These are phyloP conservation scores for Neria commutata DNA, from an alignment of 2,888 invertebrate species.

Conservation along the genomic window DNA sequence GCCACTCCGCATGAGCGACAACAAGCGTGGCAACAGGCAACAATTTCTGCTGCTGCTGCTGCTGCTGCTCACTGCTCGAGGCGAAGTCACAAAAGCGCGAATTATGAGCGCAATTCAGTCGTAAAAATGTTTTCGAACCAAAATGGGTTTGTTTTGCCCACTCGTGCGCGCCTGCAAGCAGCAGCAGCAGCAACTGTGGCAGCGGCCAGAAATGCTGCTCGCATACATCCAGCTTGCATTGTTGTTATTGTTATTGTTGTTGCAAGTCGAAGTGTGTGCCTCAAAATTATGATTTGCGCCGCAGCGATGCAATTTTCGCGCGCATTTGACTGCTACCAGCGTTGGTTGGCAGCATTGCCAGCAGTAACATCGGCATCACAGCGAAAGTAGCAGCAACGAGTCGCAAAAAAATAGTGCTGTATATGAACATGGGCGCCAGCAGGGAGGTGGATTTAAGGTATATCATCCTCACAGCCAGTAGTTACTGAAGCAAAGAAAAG, in stretches of 20 bases:
- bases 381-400: too few species aligned
- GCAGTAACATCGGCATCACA: too few species aligned
- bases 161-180: too few species aligned
- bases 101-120: conserved; percentile 52
- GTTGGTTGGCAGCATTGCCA: too few species aligned
- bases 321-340: too few species aligned
- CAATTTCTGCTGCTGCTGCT: background rate
- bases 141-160: background rate
- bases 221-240: too few species aligned
- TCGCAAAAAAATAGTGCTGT: too few species aligned
- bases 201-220: background rate
- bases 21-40: background rate
- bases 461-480: too few species aligned
- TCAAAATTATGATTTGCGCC: background rate
- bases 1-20: background rate
- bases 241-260: background rate
- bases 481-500: too few species aligned
- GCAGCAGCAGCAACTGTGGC: too few species aligned
- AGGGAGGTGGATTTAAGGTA: too few species aligned
- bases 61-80: conserved; percentile 33
- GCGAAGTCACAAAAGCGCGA: conserved; percentile 36
- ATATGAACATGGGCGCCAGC: too few species aligned
- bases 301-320: background rate
- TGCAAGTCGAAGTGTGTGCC: background rate
- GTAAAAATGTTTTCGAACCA: conserved; percentile 39